A percentile compares a stretch with the other conserved stretches of the same genome.
Conservation (phyloP, 2,113 vertebrate species). For the Ctenomys sociabilis region DNA sequence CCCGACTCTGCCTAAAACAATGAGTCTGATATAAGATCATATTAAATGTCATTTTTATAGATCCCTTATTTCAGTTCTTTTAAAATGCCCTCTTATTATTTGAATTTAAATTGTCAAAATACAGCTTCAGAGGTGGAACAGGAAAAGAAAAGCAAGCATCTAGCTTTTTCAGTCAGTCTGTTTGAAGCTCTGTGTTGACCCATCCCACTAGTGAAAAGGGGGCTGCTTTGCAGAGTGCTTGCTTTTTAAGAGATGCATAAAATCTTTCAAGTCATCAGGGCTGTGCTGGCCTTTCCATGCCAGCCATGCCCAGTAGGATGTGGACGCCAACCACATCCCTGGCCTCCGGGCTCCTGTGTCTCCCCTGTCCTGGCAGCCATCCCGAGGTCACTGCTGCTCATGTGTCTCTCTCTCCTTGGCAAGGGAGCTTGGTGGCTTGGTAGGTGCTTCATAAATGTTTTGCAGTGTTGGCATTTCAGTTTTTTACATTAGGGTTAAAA, state of each 20-base stretch:
- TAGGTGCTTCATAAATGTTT: neutral
- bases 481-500: conserved; percentile 21
- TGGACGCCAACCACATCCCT: neutral
- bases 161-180: neutral
- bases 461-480: neutral
- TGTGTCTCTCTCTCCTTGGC: neutral
- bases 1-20: neutral
- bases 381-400: neutral
- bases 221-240: neutral
- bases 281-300: neutral
- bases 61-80: neutral
- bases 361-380: neutral
- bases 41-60: neutral
- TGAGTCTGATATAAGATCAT: neutral
- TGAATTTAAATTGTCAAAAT: conserved; percentile 49
- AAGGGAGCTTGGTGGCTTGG: neutral
- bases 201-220: neutral
- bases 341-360: neutral
- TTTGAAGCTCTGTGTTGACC: neutral
- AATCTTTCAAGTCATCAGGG: neutral
- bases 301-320: neutral
- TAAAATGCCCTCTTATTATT: conserved; percentile 30
- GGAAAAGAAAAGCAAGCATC: neutral
- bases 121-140: neutral
- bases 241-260: neutral